A percentile compares a stretch with the other conserved stretches of the same genome.
Conservation (phyloP, 2,113 vertebrate genomes). For the Agelaius phoeniceus region DNA sequence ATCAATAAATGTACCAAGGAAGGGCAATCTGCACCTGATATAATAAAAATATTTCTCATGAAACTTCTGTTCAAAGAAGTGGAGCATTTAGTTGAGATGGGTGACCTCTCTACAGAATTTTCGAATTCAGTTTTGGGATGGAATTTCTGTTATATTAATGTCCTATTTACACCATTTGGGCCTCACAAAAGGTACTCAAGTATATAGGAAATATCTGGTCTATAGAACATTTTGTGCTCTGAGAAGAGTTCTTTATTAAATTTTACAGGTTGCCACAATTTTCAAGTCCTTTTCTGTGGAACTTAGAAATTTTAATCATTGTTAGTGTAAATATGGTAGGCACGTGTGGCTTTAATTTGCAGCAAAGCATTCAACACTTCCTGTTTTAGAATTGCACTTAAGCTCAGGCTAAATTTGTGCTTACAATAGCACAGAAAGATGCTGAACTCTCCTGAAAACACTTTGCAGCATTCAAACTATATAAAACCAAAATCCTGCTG, state of each 20-base stretch:
- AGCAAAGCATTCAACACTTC: neutral
- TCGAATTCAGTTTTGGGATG: neutral
- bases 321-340: neutral
- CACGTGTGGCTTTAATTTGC: neutral
- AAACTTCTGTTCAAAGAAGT: neutral
- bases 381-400: neutral
- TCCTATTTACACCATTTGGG: neutral
- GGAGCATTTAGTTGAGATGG: neutral
- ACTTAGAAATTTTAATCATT: neutral
- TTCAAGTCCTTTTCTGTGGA: neutral
- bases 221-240: neutral
- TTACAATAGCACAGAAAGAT: neutral
- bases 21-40: constrained; percentile 37
- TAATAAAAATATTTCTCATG: constrained; percentile 31
- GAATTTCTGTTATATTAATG: neutral
- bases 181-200: neutral
- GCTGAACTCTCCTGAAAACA: neutral
- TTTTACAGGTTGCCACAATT: neutral
- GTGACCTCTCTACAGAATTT: neutral
- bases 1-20: constrained; percentile 35
- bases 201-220: neutral
- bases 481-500: neutral
- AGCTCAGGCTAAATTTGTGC: neutral
- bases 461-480: neutral
- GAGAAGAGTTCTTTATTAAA: neutral